Evolutionary conservation across 2,113 vertebrate genomes (phyloP), one percentile per base, ranked within the genome.

Genomic region (Prinia subflava): DNA sequence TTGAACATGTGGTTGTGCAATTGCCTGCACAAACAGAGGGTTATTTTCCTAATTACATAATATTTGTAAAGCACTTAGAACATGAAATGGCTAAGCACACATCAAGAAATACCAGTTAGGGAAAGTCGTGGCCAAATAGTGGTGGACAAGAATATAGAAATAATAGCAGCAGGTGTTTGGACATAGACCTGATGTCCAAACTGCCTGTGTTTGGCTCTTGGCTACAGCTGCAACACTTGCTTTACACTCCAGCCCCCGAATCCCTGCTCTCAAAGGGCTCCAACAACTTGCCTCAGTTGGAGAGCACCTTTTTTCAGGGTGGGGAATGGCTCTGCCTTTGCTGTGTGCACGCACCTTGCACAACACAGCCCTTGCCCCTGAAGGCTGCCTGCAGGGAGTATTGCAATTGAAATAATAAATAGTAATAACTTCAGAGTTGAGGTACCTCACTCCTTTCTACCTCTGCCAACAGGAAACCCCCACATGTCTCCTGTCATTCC

Each of bases 1-100:
- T 70, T 93, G 73, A 94, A 92, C 64, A 42, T 31, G 73, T 57
- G 90, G 90, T 90, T 96, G 88, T 93, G 88, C 88, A 95, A 95
- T 81, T 96, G 73, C 90, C 88, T 93, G 80, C 28, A 46, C 83
- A 96, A 95, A 95, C 56, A 93, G 39, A 76, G 70, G 50, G 69
- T 82, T 96, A 90, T 92, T 96, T 95, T 87, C 88, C 73, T 96
- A 94, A 95, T 96, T 90, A 93, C 83, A 82, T 93, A 89, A 94
- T 94, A 93, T 94, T 95, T 97, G 83, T 78, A 84, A 92, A 94
- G 83, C 83, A 82, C 88, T 94, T 85, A 42, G 86, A 92, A 79
- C 86, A 71, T 60, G 63, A 94, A 92, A 88, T 35, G 85, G 76
- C 76, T 78, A 64, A 90, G 57, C 49, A 92, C 64, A 70, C 80